Evolutionary conservation across 2,113 vertebrate genomes (phyloP), one percentile per base, ranked within the genome.

Genomic region (Condylura cristata): DNA sequence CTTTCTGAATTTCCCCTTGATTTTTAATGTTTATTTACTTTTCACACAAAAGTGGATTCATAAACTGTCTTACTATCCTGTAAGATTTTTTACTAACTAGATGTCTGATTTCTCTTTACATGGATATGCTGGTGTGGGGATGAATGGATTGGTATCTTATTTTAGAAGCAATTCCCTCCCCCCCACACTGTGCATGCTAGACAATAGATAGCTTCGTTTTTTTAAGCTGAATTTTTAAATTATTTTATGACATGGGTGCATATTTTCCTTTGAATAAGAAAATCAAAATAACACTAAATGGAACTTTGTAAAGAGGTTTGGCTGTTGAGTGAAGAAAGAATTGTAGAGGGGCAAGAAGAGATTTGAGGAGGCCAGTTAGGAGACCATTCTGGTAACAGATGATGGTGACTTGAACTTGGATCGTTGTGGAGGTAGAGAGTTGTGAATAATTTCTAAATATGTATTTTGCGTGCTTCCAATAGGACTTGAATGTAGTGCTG

Each of bases 141-240:
- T 20, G 16, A 53, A 53, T 53, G 51, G 51, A 53, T 53, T 53
- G 34, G 28, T 89, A 56, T 30, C 17, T 61, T 86, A 46, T 81
- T 93, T 93, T 61, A 86, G 88, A 85, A 58, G 24, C 46, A 78
- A n/a, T n/a, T n/a, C n/a, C n/a, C n/a, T n/a, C n/a, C n/a, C n/a
- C n/a, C n/a, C n/a, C n/a, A n/a, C n/a, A n/a, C n/a, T 60, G n/a
- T 46, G 22, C 20, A 8, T 53, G 22, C n/a, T 68, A 22, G 79
- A 34, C 0, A 71, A 30, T 85, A n/a, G 75, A 46, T 71, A 75
- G 46, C 20, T 95, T 90, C 22, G 46, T 70, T 81, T 93, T 34
- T 81, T 88, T n/a, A n/a, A 93, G 86, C 20, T 78, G 41, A 66
- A 37, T 53, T 82, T 41, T 61, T 76, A 93, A 91, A 17, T 86